These are phyloP conservation scores for Zaprionus lineosus DNA, from an alignment of 2,888 invertebrate genomes.

Conservation along the genomic window DNA sequence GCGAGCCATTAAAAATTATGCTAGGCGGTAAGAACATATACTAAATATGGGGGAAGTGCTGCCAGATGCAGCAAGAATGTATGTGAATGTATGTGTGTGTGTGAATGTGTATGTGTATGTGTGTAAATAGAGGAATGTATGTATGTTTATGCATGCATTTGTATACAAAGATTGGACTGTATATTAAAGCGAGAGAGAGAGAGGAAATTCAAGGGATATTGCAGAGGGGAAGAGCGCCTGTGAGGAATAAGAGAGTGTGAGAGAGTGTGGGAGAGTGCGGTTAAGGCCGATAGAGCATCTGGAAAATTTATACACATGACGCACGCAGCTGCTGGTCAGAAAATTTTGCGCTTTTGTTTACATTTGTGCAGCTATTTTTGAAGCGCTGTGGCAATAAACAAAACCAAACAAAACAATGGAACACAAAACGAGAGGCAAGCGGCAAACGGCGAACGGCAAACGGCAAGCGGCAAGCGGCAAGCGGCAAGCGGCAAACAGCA, in stretches of 20 bases:
- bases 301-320: slow-evolving; percentile 71
- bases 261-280: neutral
- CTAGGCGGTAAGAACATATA: slow-evolving; percentile 35
- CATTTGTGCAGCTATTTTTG: slow-evolving; percentile 75
- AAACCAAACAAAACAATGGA: slow-evolving; percentile 65
- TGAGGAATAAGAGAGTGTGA: neutral
- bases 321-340: slow-evolving; percentile 65
- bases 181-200: neutral
- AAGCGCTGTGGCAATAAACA: slow-evolving; percentile 66
- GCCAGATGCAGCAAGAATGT: slow-evolving; percentile 38
- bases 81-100: no score
- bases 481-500: neutral
- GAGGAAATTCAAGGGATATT: neutral
- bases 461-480: slow-evolving; percentile 1
- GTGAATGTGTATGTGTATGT: no score
- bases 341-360: slow-evolving; percentile 71
- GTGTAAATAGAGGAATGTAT: no score
- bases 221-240: neutral
- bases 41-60: slow-evolving; percentile 18
- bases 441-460: slow-evolving; percentile 28
- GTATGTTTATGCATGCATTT: no score
- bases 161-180: slow-evolving; percentile 2
- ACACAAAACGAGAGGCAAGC: neutral
- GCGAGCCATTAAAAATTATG: slow-evolving; percentile 67
- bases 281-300: slow-evolving; percentile 52